These are phyloP conservation scores for Allophyes oxyacanthae DNA, from an alignment of 2,888 invertebrate genomes.

Conservation along the genomic window DNA sequence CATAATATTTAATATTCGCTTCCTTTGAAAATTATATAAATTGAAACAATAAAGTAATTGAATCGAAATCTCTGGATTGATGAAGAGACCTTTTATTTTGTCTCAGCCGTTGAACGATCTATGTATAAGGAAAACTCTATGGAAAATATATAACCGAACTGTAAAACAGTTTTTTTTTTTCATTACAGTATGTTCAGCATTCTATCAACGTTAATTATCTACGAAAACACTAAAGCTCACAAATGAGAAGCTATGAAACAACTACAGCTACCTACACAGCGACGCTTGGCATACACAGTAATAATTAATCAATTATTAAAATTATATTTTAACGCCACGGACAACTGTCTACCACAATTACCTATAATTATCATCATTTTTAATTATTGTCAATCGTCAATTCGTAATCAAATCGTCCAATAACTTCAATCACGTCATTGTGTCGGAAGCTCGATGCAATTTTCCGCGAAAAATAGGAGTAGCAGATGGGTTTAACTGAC, in stretches of 20 bases:
- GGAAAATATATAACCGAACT: no score
- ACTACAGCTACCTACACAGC: no score
- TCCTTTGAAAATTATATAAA: slow-evolving; percentile 53
- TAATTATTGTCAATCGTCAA: slow-evolving; percentile 22
- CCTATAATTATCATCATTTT: slow-evolving; percentile 1
- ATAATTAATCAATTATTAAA: no score
- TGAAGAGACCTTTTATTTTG: slow-evolving; percentile 28
- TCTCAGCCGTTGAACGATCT: not conserved
- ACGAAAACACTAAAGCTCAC: no score
- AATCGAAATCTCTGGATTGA: slow-evolving; percentile 36
- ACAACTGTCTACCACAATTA: no score
- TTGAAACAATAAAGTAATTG: slow-evolving; percentile 45
- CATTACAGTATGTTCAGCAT: no score
- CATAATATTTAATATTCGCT: slow-evolving; percentile 55
- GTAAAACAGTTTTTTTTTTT: no score
- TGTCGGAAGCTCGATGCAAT: slow-evolving; percentile 35
- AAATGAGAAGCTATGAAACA: no score
- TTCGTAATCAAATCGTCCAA: slow-evolving; percentile 36
- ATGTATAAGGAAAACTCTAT: no score
- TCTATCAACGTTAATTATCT: no score
- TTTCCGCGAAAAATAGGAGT: slow-evolving; percentile 39
- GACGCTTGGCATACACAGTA: no score
- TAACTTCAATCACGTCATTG: slow-evolving; percentile 31
- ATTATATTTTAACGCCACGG: no score
- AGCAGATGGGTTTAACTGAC: slow-evolving; percentile 41